These are phyloP conservation scores for Bubalus kerabau DNA, from an alignment of 2,113 vertebrate genomes.

Conservation along the genomic window DNA sequence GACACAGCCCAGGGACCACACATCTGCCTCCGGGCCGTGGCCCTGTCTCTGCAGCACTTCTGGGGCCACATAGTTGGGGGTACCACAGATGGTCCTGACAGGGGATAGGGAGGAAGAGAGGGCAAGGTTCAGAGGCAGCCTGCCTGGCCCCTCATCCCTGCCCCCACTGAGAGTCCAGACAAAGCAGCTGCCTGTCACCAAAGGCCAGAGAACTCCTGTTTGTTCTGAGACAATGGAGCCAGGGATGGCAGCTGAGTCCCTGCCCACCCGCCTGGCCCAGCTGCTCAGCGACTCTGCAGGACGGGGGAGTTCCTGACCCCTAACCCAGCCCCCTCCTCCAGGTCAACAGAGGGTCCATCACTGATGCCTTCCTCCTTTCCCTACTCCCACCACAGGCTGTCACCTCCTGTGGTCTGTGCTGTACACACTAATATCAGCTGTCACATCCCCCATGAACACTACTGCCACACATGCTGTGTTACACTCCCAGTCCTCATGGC, in stretches of 20 bases:
- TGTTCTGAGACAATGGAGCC: constrained; percentile 69
- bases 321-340: background rate
- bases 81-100: constrained; percentile 97
- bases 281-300: constrained; percentile 34
- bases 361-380: background rate
- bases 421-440: constrained; percentile 51
- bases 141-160: constrained; percentile 4
- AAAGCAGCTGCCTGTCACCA: constrained; percentile 71
- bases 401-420: constrained; percentile 35
- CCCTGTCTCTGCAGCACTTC: constrained; percentile 98
- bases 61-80: constrained; percentile 98
- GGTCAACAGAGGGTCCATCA: background rate
- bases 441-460: constrained; percentile 8
- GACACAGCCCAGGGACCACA: constrained; percentile 98
- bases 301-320: background rate
- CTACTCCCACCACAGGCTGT: constrained; percentile 3
- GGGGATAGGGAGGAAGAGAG: background rate
- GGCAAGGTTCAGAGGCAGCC: constrained; percentile 12
- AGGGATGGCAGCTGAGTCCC: constrained; percentile 38
- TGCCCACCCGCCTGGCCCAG: constrained; percentile 32
- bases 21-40: constrained; percentile 93
- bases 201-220: constrained; percentile 60
- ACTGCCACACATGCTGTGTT: constrained; percentile 17
- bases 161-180: constrained; percentile 62
- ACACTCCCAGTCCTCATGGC: background rate